A percentile compares a stretch with the other conserved stretches of the same genome.
phyloP scores from a whole-genome alignment of 2,797 vertebrate genomes.

The Sebastes oblongus region DNA sequence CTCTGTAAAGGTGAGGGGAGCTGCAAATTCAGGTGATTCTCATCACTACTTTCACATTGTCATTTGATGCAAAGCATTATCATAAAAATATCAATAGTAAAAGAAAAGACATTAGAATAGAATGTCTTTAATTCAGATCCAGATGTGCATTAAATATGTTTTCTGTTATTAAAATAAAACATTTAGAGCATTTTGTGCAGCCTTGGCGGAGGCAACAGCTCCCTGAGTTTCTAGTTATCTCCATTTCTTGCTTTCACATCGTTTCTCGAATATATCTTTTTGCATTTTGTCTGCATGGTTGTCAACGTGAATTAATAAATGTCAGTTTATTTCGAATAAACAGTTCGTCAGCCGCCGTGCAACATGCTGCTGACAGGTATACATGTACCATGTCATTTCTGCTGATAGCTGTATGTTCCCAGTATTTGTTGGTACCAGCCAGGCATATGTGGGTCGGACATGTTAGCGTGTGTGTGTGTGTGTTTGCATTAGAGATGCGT shows the following conservation, averaged over 20 bases:
- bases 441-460: conserved; percentile 47
- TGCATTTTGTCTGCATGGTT: conserved; percentile 28
- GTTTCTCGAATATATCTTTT: conserved; percentile 10
- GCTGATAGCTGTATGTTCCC: conserved; percentile 53
- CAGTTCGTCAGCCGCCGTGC: conserved; percentile 31
- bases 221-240: background rate
- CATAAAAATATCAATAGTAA: background rate
- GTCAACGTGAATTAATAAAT: conserved; percentile 51
- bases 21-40: too few relatives aligned
- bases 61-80: background rate
- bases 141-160: background rate
- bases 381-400: conserved; percentile 45
- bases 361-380: conserved; percentile 37
- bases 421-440: conserved; percentile 57
- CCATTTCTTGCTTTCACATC: conserved; percentile 2
- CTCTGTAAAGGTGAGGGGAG: too few relatives aligned
- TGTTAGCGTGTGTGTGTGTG: conserved; percentile 42
- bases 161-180: background rate
- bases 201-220: background rate
- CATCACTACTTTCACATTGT: background rate
- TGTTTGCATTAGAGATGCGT: conserved; percentile 68
- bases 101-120: background rate
- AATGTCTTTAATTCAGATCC: background rate
- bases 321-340: conserved; percentile 39
- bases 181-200: background rate